Evolutionary conservation across 2,797 vertebrate genomes (phyloP), one percentile per base, ranked within the genome.

Genomic region (Tympanoctomys barrerae): DNA sequence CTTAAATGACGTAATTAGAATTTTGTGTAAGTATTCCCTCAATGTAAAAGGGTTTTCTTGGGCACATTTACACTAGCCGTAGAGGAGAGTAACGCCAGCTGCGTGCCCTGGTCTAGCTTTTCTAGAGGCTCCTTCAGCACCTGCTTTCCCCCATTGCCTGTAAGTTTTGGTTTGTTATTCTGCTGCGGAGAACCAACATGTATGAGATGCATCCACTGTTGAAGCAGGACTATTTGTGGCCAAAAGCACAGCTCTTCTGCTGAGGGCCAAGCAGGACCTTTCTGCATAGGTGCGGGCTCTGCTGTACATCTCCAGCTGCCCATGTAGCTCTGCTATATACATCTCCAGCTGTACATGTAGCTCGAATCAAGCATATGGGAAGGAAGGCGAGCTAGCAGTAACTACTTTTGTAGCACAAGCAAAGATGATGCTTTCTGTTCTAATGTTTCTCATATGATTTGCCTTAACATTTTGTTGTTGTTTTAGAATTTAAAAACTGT

Each of bases 401-500:
- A 91, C 82, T 92, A 33, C 61, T 83, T 89, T 71, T 46, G 39
- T 31, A 79, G 28, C n/a, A 31, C n/a, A 80, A 85, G 71, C 59
- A 93, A 73, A 88, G 68, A 62, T 52, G 57, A 21, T 75, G 16
- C 57, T 1, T 88, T 93, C 8, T 78, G 1, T 79, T 52, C 19
- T 57, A 8, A 49, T 52, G 87, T 78, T 28, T 84, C 77, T 95
- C 46, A 46, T 24, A 66, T 92, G 62, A n/a, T 85, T n/a, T 24
- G 77, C n/a, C 5, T 90, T 86, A 73, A 9, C 49, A 26, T 71
- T 88, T 94, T 68, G 13, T 49, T 77, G 42, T 28, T 84, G 8
- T 87, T 64, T 85, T 90, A 91, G 71, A 77, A 85, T 88, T 78
- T 96, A 49, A 57, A n/a, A 79, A 57, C 54, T 57, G 19, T 57